Percentiles rank a stretch among this genome's conserved stretches.
These are phyloP conservation scores for Lasius platythorax DNA, from an alignment of 2,888 invertebrate species.

Conservation along the genomic window DNA sequence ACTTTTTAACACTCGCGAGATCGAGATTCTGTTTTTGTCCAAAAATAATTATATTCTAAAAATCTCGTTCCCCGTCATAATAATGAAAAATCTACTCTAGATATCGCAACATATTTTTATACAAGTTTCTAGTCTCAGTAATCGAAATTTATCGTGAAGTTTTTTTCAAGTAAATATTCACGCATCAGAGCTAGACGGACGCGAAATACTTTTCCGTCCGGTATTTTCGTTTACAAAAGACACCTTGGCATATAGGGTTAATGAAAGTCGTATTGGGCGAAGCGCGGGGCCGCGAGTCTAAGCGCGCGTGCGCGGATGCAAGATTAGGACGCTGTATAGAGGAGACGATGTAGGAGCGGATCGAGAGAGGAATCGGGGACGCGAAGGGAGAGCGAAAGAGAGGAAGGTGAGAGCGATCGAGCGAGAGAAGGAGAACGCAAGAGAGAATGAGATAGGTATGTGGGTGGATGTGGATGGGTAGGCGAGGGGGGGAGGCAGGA, in stretches of 20 bases:
- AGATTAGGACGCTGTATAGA: conserved; percentile 42
- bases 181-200: background rate
- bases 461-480: conserved; percentile 32
- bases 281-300: background rate
- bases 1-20: background rate
- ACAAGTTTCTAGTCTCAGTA: background rate
- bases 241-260: background rate
- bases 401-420: conserved; percentile 28
- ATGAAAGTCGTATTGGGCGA: conserved; percentile 3
- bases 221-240: background rate
- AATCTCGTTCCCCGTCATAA: background rate
- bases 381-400: conserved; percentile 4
- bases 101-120: background rate
- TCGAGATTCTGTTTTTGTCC: background rate
- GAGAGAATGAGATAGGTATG: conserved; percentile 36
- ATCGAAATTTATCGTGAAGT: background rate
- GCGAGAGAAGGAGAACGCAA: conserved; percentile 32
- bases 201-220: background rate
- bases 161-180: background rate
- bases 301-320: conserved; percentile 50
- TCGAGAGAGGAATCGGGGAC: conserved; percentile 28
- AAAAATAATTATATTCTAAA: background rate
- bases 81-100: background rate
- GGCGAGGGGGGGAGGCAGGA: background rate
- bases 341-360: conserved; percentile 2